Evolutionary conservation across 2,113 vertebrate species (phyloP).

Genomic region (Ariopsis seemanni): DNA sequence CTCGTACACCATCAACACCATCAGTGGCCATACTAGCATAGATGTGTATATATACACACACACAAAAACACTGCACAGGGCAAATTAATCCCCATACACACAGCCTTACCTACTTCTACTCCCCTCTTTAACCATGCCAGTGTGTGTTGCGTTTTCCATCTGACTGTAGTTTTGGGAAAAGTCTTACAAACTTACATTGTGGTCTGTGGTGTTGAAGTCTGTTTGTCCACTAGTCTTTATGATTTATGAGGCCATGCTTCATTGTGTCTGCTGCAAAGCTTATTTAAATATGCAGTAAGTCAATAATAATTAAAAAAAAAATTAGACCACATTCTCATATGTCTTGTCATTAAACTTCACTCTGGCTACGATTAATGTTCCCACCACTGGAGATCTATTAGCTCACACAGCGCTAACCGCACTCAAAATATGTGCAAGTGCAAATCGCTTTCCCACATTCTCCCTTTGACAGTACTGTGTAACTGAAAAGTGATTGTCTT

Average conservation of each 20-base stretch:
- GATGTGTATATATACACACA: too few species aligned
- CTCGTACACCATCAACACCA: too few species aligned
- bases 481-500: constrained; percentile 70
- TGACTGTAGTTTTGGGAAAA: not conserved
- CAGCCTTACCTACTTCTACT: constrained; percentile 45
- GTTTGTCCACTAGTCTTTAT: not conserved
- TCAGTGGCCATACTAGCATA: too few species aligned
- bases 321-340: constrained; percentile 32
- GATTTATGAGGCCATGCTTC: constrained; percentile 5
- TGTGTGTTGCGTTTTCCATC: not conserved
- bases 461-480: constrained; percentile 54
- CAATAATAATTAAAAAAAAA: constrained; percentile 43
- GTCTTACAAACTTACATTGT: not conserved
- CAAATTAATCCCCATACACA: not conserved
- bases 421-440: constrained; percentile 58
- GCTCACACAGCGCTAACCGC: constrained; percentile 51
- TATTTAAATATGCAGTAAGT: constrained; percentile 49
- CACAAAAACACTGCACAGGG: not conserved
- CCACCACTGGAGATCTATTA: constrained; percentile 52
- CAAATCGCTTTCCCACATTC: constrained; percentile 56
- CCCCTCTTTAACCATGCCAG: constrained; percentile 3
- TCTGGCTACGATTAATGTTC: constrained; percentile 55
- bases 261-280: not conserved
- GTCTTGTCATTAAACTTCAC: constrained; percentile 48
- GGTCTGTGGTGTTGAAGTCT: not conserved